phyloP scores from a whole-genome alignment of 2,113 vertebrate genomes.

The Mystacornis crossleyi region DNA sequence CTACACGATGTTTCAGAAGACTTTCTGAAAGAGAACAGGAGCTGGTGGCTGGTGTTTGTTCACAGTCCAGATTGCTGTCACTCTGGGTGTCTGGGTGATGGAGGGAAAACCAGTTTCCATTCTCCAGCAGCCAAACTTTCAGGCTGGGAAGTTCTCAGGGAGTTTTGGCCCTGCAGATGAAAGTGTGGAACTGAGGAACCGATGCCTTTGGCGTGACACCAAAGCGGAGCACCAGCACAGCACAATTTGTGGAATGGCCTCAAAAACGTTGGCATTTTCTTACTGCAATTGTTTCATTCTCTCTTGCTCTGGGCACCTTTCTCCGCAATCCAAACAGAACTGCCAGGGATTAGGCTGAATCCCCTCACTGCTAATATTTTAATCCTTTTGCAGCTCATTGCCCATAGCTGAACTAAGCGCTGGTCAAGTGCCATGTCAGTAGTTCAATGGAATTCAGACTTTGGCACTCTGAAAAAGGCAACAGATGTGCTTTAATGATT shows the following conservation, averaged over 20 bases:
- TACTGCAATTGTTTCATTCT: conserved; percentile 45
- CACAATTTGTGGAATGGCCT: neutral
- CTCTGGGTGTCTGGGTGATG: neutral
- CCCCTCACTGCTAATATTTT: conserved; percentile 42
- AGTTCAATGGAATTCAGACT: conserved; percentile 67
- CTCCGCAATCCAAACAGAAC: conserved; percentile 21
- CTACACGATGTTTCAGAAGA: neutral
- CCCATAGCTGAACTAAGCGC: conserved; percentile 50
- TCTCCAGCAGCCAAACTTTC: neutral
- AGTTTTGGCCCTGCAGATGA: neutral
- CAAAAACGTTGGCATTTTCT: conserved; percentile 27
- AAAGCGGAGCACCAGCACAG: neutral
- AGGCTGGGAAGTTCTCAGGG: neutral
- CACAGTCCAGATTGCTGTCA: neutral
- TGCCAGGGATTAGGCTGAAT: conserved; percentile 8
- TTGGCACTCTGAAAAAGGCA: conserved; percentile 57
- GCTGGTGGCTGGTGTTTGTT: neutral
- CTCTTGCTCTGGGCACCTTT: conserved; percentile 6
- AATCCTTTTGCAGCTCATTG: conserved; percentile 67
- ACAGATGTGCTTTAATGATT: conserved; percentile 63
- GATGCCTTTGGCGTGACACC: neutral
- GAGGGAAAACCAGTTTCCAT: neutral
- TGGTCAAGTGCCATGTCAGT: conserved; percentile 64
- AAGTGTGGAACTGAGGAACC: neutral
- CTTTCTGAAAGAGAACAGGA: neutral